These are phyloP conservation scores for Anguilla megastoma DNA, from an alignment of 2,797 vertebrate genomes.

Conservation along the genomic window DNA sequence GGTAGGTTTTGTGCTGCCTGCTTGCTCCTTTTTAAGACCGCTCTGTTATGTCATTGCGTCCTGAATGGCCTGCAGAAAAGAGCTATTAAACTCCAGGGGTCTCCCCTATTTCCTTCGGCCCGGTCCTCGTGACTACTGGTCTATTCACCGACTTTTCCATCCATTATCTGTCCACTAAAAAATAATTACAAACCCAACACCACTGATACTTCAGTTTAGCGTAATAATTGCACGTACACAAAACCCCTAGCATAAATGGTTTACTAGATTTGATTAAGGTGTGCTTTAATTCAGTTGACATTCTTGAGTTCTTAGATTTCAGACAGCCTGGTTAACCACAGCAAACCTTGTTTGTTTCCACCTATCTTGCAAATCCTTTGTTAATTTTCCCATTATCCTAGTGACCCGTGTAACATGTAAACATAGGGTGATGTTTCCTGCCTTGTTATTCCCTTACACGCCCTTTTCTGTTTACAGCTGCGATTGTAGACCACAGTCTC, in stretches of 20 bases:
- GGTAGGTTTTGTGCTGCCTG: background rate
- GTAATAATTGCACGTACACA: background rate
- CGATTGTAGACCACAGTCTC: background rate
- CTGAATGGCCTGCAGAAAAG: background rate
- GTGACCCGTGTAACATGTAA: background rate
- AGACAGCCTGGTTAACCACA: background rate
- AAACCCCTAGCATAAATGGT: background rate
- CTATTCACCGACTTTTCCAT: background rate
- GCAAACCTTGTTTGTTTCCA: background rate
- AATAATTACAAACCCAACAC: background rate
- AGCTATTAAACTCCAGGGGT: conserved; percentile 12
- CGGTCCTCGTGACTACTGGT: background rate
- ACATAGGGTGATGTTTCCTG: background rate
- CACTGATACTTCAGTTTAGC: background rate
- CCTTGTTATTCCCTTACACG: background rate
- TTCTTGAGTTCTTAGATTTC: background rate
- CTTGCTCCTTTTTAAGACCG: background rate
- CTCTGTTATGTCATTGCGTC: background rate
- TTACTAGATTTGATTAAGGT: background rate
- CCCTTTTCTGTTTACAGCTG: background rate
- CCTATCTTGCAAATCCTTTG: background rate
- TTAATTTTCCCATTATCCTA: background rate
- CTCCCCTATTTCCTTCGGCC: background rate
- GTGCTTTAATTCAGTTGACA: background rate
- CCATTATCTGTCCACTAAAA: background rate